Evolutionary conservation across 2,113 vertebrate genomes (phyloP).

Genomic region (Macquaria australasica): DNA sequence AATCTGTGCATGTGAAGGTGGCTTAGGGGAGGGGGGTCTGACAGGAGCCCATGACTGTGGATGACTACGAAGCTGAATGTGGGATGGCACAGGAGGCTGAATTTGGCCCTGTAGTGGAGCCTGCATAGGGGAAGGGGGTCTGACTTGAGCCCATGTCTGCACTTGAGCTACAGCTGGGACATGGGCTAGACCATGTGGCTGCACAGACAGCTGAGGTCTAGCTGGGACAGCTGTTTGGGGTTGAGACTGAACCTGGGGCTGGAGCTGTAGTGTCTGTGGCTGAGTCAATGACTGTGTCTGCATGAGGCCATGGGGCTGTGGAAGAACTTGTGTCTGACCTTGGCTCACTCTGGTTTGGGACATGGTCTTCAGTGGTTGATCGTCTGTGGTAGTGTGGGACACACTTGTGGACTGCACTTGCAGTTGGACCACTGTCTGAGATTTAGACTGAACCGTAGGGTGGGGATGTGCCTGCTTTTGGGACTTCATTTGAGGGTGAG

Average conservation of each 20-base stretch:
- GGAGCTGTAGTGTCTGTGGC: slow-evolving; percentile 12
- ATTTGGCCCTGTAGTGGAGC: slow-evolving; percentile 27
- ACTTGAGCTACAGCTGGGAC: slow-evolving; percentile 51
- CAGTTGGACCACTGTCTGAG: not conserved
- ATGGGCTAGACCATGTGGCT: slow-evolving; percentile 34
- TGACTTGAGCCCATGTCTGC: slow-evolving; percentile 58
- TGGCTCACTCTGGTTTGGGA: slow-evolving; percentile 36
- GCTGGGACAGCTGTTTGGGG: slow-evolving; percentile 24
- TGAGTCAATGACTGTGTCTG: slow-evolving; percentile 28
- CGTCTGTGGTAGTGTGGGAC: not conserved
- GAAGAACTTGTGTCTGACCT: slow-evolving; percentile 14
- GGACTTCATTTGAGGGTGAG: slow-evolving; percentile 33
- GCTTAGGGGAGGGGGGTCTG: slow-evolving; percentile 57
- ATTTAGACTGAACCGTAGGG: slow-evolving; percentile 21
- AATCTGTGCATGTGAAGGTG: slow-evolving; percentile 24
- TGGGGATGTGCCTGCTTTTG: slow-evolving; percentile 37
- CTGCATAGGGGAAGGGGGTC: slow-evolving; percentile 46
- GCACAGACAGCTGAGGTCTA: slow-evolving; percentile 29
- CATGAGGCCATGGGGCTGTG: slow-evolving; percentile 10
- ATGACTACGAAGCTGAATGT: slow-evolving; percentile 70
- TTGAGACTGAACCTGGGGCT: slow-evolving; percentile 21
- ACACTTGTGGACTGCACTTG: slow-evolving; percentile 18
- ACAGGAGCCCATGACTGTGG: slow-evolving; percentile 72
- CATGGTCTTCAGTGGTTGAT: slow-evolving; percentile 23
- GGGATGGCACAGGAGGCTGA: slow-evolving; percentile 55